Conservation (phyloP, 2,888 invertebrate species). For the Dolichopus griseipennis region DNA sequence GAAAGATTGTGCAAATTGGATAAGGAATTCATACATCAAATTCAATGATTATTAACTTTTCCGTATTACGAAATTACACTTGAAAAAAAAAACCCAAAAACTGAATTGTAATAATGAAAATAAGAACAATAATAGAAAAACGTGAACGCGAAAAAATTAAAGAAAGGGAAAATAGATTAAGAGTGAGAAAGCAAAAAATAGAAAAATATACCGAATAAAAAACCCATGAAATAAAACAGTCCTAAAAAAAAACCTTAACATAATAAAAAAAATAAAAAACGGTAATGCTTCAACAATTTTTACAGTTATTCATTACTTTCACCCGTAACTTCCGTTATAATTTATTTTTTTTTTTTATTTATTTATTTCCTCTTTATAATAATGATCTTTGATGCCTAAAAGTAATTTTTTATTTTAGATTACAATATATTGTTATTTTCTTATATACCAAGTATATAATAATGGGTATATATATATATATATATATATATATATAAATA, state of each 20-base stretch:
- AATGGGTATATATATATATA: no score
- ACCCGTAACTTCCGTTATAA: neutral
- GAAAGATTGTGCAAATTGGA: no score
- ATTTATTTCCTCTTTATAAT: neutral
- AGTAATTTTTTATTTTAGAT: neutral
- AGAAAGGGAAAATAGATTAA: neutral
- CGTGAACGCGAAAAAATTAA: no score
- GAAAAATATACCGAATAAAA: no score
- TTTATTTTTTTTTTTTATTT: neutral
- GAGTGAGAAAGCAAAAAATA: no score
- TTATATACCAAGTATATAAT: no score
- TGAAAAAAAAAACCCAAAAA: neutral
- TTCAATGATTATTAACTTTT: neutral
- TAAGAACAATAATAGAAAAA: no score
- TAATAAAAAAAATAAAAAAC: neutral
- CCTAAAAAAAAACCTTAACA: no score
- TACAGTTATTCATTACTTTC: conserved; percentile 6
- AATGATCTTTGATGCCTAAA: neutral
- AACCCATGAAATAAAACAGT: no score
- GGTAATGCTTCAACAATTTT: conserved; percentile 2
- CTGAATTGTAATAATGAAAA: no score
- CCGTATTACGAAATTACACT: neutral
- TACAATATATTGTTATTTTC: no score
- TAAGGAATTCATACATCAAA: neutral
- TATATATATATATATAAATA: no score